Conservation (phyloP, 1,140 invertebrate genomes). For the Gerris buenoi region DNA sequence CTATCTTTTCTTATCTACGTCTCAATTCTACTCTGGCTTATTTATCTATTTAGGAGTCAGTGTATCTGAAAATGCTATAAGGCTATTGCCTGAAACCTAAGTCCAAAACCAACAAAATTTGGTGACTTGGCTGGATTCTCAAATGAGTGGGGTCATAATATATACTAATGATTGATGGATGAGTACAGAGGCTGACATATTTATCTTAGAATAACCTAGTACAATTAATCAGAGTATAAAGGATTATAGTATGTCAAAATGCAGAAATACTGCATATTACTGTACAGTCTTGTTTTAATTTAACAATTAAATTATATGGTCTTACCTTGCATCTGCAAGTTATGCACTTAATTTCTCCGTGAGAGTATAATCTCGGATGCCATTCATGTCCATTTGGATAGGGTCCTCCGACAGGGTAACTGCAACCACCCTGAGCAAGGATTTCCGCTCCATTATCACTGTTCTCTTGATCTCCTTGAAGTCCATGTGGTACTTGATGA, state of each 20-base stretch:
- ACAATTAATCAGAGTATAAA: no score
- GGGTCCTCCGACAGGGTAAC: conserved; percentile 47
- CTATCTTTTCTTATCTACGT: no score
- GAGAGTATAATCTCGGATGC: conserved; percentile 64
- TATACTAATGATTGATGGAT: background rate
- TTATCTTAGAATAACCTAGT: conserved; percentile 11
- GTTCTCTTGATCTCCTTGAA: conserved; percentile 17
- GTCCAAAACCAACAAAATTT: no score
- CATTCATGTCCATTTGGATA: conserved; percentile 68
- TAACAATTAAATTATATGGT: conserved; percentile 13
- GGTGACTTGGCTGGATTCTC: no score
- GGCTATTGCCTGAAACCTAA: no score
- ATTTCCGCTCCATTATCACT: conserved; percentile 42
- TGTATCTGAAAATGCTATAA: no score
- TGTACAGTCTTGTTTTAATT: conserved; percentile 6
- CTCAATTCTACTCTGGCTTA: no score
- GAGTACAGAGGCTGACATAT: background rate
- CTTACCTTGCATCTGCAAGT: conserved; percentile 75
- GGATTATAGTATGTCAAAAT: conserved; percentile 6
- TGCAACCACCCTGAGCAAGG: conserved; percentile 57
- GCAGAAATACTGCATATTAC: background rate
- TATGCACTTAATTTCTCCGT: conserved; percentile 72
- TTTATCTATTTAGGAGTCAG: no score
- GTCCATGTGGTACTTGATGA: conserved; percentile 7
- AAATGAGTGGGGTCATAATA: conserved; percentile 10